Evolutionary conservation across 2,113 vertebrate genomes (phyloP), one percentile per base, ranked within the genome.

Genomic region (Glareola pratincola): DNA sequence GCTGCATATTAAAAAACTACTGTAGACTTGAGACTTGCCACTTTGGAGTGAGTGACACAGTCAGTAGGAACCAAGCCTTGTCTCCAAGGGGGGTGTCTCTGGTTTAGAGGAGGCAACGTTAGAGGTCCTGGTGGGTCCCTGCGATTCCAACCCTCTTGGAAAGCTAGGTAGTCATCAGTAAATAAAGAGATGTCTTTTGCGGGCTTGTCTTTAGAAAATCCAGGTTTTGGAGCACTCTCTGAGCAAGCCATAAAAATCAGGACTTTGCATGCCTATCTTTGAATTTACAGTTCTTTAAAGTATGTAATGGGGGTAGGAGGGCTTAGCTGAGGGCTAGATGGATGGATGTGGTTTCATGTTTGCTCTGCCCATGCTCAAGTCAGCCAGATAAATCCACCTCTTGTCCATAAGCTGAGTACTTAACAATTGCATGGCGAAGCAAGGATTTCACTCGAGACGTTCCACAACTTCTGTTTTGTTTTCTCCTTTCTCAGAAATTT

Each of bases 401-500:
- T 75, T 57, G 17, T 67, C 29, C 51, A 53, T 30, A 82, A 85
- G 19, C 5, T 48, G 30, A 24, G 22, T 37, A 19, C 12, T 85
- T 93, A 21, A 21, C 0, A 7, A 17, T 41, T 5, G 2, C 41
- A 34, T 26, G 50, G 53, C 72, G 68, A 29, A 75, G 14, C 3
- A 14, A 74, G 7, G n/a, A 76, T 66, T 74, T 80, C 6, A 30
- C 47, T 29, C 71, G 53, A 54, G 26, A 14, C 4, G 1, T 66
- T 21, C 26, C 9, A 34, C 24, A 78, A 34, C 23, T 48, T 92
- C 15, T 53, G 26, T 53, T 69, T 53, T 85, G 5, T 53, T 57
- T 68, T 74, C 22, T 96, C 12, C 34, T 89, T 88, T 78, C 64
- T 85, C 85, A 98, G 98, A 97, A 96, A 96, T 97, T 98, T 91